Percentiles rank a stretch among this genome's conserved stretches.
These are phyloP conservation scores for Trypoxylus dichotomus DNA, from an alignment of 1,140 invertebrate species.

Conservation along the genomic window DNA sequence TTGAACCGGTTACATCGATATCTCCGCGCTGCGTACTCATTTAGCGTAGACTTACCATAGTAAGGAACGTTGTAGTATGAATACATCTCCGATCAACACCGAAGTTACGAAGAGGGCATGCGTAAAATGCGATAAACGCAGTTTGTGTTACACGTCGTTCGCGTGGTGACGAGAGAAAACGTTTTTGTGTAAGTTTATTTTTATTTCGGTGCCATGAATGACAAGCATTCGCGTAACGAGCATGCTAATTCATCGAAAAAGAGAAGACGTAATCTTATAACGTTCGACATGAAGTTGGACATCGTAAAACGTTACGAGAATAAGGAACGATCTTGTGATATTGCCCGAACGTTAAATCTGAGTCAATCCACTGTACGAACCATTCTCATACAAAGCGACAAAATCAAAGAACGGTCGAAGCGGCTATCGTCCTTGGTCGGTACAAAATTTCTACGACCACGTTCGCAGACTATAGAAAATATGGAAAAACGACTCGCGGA, in stretches of 20 bases:
- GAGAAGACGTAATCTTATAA: background rate
- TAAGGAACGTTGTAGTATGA: background rate
- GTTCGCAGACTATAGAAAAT: background rate
- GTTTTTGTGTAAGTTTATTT: background rate
- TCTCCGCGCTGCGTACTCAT: background rate
- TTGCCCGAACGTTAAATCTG: background rate
- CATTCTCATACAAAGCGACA: background rate
- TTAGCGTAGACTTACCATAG: background rate
- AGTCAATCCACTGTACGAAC: background rate
- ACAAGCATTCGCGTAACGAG: background rate
- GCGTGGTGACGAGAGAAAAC: background rate
- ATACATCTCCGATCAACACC: background rate
- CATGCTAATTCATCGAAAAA: background rate
- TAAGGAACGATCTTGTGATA: background rate
- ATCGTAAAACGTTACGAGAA: background rate
- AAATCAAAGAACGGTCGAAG: slow-evolving; percentile 4
- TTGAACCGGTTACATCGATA: background rate
- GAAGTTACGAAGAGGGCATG: background rate
- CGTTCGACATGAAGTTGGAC: slow-evolving; percentile 5
- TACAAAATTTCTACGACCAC: background rate
- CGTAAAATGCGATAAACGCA: background rate
- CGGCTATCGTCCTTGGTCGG: background rate
- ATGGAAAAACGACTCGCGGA: slow-evolving; percentile 1
- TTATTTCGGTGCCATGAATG: background rate
- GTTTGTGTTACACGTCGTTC: background rate